These are phyloP conservation scores for Oryzias celebensis DNA, from an alignment of 2,113 vertebrate genomes.

Conservation along the genomic window DNA sequence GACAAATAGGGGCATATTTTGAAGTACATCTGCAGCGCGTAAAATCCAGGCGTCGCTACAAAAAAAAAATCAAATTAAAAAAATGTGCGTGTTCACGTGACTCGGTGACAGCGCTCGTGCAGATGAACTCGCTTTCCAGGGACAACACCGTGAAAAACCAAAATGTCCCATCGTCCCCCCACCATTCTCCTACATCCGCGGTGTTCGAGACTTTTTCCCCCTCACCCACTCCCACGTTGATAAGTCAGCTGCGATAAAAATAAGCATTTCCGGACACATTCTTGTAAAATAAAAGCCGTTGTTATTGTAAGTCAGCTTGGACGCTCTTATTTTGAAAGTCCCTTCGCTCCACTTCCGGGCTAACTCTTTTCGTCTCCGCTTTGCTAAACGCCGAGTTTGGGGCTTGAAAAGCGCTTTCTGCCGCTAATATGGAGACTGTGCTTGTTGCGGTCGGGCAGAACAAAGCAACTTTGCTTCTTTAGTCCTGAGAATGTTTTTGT, in stretches of 20 bases:
- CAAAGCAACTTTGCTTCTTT: constrained; percentile 53
- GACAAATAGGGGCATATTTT: constrained; percentile 15
- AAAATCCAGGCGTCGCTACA: constrained; percentile 8
- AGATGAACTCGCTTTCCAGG: neutral
- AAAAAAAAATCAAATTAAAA: neutral
- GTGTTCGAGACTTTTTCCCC: constrained; percentile 63
- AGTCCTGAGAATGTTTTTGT: constrained; percentile 2
- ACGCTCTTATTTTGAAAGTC: constrained; percentile 31
- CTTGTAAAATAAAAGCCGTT: constrained; percentile 29
- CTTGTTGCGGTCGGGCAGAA: constrained; percentile 34
- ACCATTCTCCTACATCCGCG: constrained; percentile 60
- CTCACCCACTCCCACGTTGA: constrained; percentile 58
- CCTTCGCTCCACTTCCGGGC: neutral
- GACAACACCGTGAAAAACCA: constrained; percentile 27
- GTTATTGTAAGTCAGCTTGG: rapidly evolving
- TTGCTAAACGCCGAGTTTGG: constrained; percentile 63
- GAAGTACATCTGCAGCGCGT: constrained; percentile 17
- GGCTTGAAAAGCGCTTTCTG: constrained; percentile 72
- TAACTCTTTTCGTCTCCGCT: constrained; percentile 11
- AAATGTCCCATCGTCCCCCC: constrained; percentile 56
- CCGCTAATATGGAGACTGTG: constrained; percentile 58
- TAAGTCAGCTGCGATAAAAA: neutral
- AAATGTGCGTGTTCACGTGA: neutral
- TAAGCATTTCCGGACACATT: rapidly evolving
- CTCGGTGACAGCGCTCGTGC: neutral